A percentile compares a stretch with the other conserved stretches of the same genome.
phyloP scores from a whole-genome alignment of 2,113 vertebrate species.

The Gavialis gangeticus region DNA sequence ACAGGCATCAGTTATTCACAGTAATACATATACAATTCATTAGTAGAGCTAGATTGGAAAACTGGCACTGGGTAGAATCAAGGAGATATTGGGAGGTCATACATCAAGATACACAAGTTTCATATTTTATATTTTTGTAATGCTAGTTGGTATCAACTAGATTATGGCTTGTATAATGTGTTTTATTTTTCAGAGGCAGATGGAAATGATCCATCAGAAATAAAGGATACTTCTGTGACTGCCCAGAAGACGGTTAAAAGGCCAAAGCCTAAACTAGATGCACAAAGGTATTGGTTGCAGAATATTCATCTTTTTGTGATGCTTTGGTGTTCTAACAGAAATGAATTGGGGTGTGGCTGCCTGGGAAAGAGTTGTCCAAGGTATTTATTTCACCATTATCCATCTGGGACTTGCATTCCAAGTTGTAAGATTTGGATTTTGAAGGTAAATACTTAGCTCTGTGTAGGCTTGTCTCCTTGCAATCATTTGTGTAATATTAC shows the following conservation, averaged over 20 bases:
- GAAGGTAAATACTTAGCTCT: neutral
- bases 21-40: neutral
- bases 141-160: neutral
- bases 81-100: neutral
- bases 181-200: conserved; percentile 63
- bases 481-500: neutral
- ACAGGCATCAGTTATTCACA: accelerated
- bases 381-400: neutral
- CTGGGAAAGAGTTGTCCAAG: neutral
- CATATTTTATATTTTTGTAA: accelerated
- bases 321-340: neutral
- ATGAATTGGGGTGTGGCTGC: neutral
- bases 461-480: neutral
- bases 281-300: conserved; percentile 81
- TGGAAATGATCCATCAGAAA: conserved; percentile 76
- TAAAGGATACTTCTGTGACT: conserved; percentile 81
- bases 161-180: accelerated
- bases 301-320: neutral
- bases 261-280: conserved; percentile 91
- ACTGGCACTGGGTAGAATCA: neutral
- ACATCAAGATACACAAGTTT: neutral
- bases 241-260: conserved; percentile 84
- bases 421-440: neutral
- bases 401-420: neutral
- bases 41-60: neutral